These are phyloP conservation scores for Lasioglossum oenotherae DNA, from an alignment of 2,888 invertebrate species.

Conservation along the genomic window DNA sequence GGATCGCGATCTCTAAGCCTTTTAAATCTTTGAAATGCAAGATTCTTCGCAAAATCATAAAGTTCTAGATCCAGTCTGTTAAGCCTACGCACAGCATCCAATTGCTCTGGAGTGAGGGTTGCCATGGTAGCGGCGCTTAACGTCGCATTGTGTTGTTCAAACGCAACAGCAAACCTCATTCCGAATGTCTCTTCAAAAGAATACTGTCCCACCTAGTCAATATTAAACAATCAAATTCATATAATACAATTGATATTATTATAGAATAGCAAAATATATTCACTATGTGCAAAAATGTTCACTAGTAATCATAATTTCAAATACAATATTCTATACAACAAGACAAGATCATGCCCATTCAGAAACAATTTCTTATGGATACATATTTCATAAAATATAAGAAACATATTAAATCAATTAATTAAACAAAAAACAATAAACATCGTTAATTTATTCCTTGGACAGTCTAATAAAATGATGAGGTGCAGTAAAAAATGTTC, in stretches of 20 bases:
- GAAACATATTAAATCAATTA: constrained; percentile 8
- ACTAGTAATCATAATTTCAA: background rate
- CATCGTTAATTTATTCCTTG: background rate
- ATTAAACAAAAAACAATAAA: background rate
- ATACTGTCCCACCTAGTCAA: constrained; percentile 91
- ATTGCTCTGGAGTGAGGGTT: constrained; percentile 90
- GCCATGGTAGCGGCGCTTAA: constrained; percentile 93
- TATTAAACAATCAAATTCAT: background rate
- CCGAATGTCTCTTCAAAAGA: constrained; percentile 98
- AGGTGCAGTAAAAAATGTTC: background rate
- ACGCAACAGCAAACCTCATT: constrained; percentile 94
- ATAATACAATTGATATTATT: background rate
- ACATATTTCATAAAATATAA: constrained; percentile 53
- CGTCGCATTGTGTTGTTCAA: constrained; percentile 96
- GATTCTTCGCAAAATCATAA: constrained; percentile 95
- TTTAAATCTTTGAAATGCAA: constrained; percentile 94
- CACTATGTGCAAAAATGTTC: background rate
- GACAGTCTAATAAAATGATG: background rate
- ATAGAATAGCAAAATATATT: background rate
- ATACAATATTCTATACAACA: background rate
- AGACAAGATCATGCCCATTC: background rate
- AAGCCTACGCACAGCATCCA: constrained; percentile 90
- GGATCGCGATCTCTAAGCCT: constrained; percentile 91
- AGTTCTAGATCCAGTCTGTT: constrained; percentile 97
- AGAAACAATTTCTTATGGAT: constrained; percentile 13